Percentiles rank a stretch among this genome's conserved stretches.
phyloP scores from a whole-genome alignment of 2,888 invertebrate species.

The Diaperis boleti region DNA sequence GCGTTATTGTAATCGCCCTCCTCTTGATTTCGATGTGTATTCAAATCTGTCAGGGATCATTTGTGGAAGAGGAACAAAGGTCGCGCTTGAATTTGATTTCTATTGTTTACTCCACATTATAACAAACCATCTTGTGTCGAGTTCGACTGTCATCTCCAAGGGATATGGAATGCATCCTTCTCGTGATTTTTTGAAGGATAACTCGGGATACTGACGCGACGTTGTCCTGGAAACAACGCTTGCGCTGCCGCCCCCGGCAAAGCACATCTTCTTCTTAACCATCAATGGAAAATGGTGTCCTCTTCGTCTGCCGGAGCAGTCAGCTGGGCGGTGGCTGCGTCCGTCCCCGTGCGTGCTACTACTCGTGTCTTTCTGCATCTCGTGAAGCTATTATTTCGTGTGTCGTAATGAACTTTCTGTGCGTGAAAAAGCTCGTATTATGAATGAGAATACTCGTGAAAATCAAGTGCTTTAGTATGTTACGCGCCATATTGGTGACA shows the following conservation, averaged over 20 bases:
- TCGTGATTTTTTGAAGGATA: constrained; percentile 33
- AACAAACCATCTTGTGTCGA: background rate
- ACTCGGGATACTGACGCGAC: constrained; percentile 49
- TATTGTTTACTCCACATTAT: background rate
- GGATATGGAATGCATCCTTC: constrained; percentile 47
- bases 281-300: constrained; percentile 56
- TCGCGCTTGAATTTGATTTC: background rate
- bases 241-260: constrained; percentile 59
- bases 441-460: constrained; percentile 24
- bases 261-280: constrained; percentile 52
- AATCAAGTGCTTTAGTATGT: constrained; percentile 42
- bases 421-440: constrained; percentile 23
- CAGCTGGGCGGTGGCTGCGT: constrained; percentile 69
- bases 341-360: constrained; percentile 59
- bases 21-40: no score
- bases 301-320: constrained; percentile 63
- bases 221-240: constrained; percentile 64
- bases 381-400: constrained; percentile 39
- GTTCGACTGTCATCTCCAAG: background rate
- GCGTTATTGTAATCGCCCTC: no score
- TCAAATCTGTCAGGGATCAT: no score
- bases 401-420: constrained; percentile 29
- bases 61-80: background rate
- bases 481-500: constrained; percentile 53
- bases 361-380: constrained; percentile 51